These are phyloP conservation scores for Pristionchus arcanus DNA, from an alignment of 2,888 invertebrate species.

Conservation along the genomic window DNA sequence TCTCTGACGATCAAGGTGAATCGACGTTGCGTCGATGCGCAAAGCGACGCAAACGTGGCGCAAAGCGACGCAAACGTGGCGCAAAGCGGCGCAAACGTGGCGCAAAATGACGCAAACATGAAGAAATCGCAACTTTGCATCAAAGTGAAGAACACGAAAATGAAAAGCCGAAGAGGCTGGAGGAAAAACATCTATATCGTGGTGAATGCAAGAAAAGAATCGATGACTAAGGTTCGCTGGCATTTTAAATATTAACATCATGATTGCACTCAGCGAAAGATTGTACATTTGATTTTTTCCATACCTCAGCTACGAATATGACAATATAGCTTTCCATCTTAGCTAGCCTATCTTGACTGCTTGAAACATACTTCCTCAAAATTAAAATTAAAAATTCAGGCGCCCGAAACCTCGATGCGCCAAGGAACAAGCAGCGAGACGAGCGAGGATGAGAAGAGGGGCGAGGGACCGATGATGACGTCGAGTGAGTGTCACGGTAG, in stretches of 20 bases:
- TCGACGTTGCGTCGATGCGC: too few relatives aligned
- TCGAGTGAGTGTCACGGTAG: not conserved
- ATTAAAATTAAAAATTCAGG: not conserved
- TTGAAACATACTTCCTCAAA: not conserved
- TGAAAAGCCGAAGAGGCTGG: not conserved
- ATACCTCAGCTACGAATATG: too few relatives aligned
- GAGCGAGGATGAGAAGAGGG: slow-evolving; percentile 30
- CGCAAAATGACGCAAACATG: too few relatives aligned
- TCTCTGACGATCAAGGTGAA: slow-evolving; percentile 45
- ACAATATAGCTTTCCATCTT: not conserved
- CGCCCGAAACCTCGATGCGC: slow-evolving; percentile 24
- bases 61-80: too few relatives aligned
- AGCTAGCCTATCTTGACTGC: not conserved
- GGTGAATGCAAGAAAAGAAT: not conserved
- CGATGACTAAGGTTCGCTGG: not conserved
- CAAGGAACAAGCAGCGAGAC: slow-evolving; percentile 50
- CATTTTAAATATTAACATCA: too few relatives aligned
- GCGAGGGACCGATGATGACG: slow-evolving; percentile 31
- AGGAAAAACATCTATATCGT: not conserved
- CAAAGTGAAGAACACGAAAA: not conserved
- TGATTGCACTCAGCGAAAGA: too few relatives aligned
- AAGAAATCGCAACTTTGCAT: too few relatives aligned
- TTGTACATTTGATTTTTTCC: too few relatives aligned
- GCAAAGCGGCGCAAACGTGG: too few relatives aligned
- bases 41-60: too few relatives aligned